Percentiles rank a stretch among this genome's conserved stretches.
These are phyloP conservation scores for Liposcelis brunnea DNA, from an alignment of 2,888 invertebrate species.

Conservation along the genomic window DNA sequence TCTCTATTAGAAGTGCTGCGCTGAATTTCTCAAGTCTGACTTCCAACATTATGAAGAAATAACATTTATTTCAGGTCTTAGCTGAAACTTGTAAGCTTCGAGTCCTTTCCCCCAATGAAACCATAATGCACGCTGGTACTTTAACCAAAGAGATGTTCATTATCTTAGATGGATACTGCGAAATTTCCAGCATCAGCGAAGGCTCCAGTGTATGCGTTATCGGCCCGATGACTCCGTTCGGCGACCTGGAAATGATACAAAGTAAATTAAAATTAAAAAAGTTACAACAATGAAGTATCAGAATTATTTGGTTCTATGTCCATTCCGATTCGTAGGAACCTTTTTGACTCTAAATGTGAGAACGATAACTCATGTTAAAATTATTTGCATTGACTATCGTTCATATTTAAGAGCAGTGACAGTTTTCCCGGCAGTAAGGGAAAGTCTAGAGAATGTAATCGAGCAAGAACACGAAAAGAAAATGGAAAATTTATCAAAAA, in stretches of 20 bases:
- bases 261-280: no score
- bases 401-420: conserved; percentile 27
- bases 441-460: conserved; percentile 23
- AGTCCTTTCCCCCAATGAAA: conserved; percentile 34
- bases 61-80: no score
- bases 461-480: background rate
- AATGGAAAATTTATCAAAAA: no score
- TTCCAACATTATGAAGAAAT: no score
- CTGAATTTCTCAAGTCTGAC: no score
- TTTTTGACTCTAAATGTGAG: conserved; percentile 31
- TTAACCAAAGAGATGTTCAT: conserved; percentile 34
- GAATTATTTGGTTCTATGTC: no score
- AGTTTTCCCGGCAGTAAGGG: conserved; percentile 32
- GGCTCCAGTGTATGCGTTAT: conserved; percentile 17
- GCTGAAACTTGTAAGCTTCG: no score
- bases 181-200: conserved; percentile 25
- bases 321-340: no score
- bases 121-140: conserved; percentile 34
- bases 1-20: no score
- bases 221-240: conserved; percentile 32
- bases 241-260: conserved; percentile 25
- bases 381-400: conserved; percentile 18
- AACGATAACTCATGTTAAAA: conserved; percentile 34
- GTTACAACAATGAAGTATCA: no score
- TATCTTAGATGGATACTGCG: conserved; percentile 34